Conservation (phyloP, 2,113 vertebrate genomes). For the Phylloscopus trochiloides region DNA sequence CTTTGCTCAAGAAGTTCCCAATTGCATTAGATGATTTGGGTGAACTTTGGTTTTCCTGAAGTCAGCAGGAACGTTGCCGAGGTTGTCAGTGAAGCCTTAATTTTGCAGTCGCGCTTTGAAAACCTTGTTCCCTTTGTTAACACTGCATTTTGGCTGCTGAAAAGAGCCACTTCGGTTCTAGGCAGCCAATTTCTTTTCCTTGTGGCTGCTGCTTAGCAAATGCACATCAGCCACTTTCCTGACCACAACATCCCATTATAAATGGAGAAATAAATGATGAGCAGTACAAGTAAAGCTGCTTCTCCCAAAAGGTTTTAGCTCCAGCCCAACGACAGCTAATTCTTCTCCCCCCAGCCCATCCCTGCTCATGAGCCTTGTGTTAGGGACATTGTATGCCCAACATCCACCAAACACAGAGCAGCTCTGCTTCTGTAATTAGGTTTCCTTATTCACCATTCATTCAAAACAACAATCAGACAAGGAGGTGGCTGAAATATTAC, state of each 20-base stretch:
- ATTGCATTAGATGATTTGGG: not conserved
- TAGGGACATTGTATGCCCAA: not conserved
- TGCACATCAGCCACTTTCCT: not conserved
- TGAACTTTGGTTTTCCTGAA: constrained; percentile 24
- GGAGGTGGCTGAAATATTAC: not conserved
- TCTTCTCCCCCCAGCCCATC: not conserved
- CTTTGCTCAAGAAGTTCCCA: not conserved
- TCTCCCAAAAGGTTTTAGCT: not conserved
- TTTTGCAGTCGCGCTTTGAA: not conserved
- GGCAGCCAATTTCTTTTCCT: not conserved
- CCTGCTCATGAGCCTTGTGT: not conserved
- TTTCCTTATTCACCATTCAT: not conserved
- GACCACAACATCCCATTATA: not conserved
- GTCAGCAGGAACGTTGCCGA: not conserved
- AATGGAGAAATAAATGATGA: not conserved
- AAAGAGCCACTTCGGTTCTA: not conserved
- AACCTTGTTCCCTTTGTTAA: not conserved
- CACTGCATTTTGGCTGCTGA: not conserved
- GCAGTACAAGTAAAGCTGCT: not conserved
- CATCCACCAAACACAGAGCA: not conserved
- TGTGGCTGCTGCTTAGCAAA: not conserved
- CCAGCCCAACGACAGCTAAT: not conserved
- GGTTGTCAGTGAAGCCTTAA: not conserved
- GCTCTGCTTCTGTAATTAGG: not conserved
- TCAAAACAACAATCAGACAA: not conserved